Evolutionary conservation across 1,140 invertebrate genomes (phyloP), one percentile per base, ranked within the genome.

Genomic region (Heliconius hermathena): DNA sequence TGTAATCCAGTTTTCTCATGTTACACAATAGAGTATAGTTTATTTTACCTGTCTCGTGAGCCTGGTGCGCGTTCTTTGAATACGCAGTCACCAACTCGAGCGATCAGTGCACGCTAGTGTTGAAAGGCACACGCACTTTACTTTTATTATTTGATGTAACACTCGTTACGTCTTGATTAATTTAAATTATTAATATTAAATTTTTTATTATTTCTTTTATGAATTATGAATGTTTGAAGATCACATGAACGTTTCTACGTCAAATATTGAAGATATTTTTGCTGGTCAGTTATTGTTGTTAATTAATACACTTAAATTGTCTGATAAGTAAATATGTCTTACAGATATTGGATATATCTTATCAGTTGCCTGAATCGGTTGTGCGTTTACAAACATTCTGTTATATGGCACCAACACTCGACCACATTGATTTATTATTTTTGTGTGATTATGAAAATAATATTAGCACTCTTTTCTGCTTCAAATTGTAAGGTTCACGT

Each of bases 1-100:
- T 16, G 85, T 92, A 88, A 85, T 89, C 79, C 81, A 90, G 80
- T 93, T 90, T 94, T 94, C 93, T 88, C 93, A 94, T 86, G 88
- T 86, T 88, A 86, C 84, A 93, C 89, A 93, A 93, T 94, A 79
- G 89, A 88, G 84, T 82, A 85, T 74, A 77, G 87, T 89, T 84
- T 89, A 89, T 91, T 92, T 90, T 88, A 87, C 85, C 80, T 80
- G 84, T 84, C 84, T 85, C 85, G 83, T 82, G 83, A 81, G 81
- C 57, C 66, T 54, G 74, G 73, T 80, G 80, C 78, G 85, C 84
- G 77, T 74, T 82, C 71, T 84, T 84, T 85, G 84, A 85, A 83
- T 90, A 84, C 82, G 81, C 89, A 93, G 91, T 91, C 89, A 85
- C 83, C 84, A 76, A 84, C 81, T 86, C 83, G 87, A 84, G 82